Conservation (phyloP, 2,888 invertebrate species). For the Andrena hattorfiana region DNA sequence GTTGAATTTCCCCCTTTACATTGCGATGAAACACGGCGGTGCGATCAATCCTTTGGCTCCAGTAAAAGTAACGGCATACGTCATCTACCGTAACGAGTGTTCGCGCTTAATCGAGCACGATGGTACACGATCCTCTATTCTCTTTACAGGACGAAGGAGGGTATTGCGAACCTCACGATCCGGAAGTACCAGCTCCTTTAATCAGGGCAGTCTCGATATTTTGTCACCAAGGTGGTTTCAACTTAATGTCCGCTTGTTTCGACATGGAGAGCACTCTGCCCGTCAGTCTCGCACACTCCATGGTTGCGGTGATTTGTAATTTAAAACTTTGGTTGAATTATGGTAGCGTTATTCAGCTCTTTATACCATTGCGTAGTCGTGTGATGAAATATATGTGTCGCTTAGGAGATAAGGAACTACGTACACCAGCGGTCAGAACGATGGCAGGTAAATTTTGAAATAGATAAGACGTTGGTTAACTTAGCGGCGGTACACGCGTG, state of each 20-base stretch:
- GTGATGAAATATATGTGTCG: constrained; percentile 97
- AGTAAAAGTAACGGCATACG: constrained; percentile 77
- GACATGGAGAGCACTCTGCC: constrained; percentile 92
- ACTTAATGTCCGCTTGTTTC: constrained; percentile 95
- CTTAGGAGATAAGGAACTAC: constrained; percentile 95
- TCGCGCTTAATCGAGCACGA: neutral
- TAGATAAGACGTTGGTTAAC: neutral
- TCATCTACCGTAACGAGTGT: neutral
- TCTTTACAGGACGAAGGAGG: constrained; percentile 91
- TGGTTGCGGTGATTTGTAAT: constrained; percentile 96
- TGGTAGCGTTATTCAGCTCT: constrained; percentile 94
- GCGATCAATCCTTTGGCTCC: constrained; percentile 85
- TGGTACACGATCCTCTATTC: constrained; percentile 24
- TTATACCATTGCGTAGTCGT: constrained; percentile 94
- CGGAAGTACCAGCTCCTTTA: constrained; percentile 96
- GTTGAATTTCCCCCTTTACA: constrained; percentile 94
- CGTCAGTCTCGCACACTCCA: constrained; percentile 95
- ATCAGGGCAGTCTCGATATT: constrained; percentile 97
- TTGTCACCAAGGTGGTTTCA: constrained; percentile 95
- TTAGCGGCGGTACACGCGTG: neutral
- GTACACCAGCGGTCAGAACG: constrained; percentile 94
- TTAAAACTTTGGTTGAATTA: constrained; percentile 97
- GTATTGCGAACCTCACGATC: constrained; percentile 96
- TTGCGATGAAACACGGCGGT: constrained; percentile 94
- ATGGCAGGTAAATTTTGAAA: constrained; percentile 91